Percentiles rank a stretch among this genome's conserved stretches.
Evolutionary conservation across 2,888 invertebrate species (phyloP).

Genomic region (Mythimna pallens): DNA sequence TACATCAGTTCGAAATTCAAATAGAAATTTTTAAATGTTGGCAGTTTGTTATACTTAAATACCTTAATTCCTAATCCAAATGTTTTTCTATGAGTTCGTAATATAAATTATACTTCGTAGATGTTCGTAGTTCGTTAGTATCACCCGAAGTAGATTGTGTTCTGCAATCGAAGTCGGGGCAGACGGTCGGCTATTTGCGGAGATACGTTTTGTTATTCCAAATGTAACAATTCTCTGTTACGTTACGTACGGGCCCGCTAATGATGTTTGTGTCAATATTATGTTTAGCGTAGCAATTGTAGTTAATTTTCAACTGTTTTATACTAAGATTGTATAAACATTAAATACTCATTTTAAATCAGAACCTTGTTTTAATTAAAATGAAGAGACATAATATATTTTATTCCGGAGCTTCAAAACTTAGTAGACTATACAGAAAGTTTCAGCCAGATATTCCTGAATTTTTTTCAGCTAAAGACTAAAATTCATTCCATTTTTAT

Average conservation of each 20-base stretch:
- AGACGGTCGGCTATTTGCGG: constrained; percentile 79
- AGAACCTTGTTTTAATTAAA: background rate
- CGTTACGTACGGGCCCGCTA: constrained; percentile 64
- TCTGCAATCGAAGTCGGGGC: constrained; percentile 72
- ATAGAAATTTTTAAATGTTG: background rate
- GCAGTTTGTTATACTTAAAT: no score
- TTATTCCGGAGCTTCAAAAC: background rate
- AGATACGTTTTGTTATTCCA: constrained; percentile 79
- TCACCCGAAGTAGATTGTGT: constrained; percentile 60
- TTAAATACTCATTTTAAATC: background rate
- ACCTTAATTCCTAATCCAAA: constrained; percentile 17
- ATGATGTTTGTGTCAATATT: constrained; percentile 60
- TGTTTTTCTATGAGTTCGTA: constrained; percentile 2
- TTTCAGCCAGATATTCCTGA: no score
- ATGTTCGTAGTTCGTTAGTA: constrained; percentile 42
- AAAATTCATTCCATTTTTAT: background rate
- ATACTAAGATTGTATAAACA: background rate
- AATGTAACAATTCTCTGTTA: constrained; percentile 77
- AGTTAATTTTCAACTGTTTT: no score
- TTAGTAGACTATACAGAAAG: no score
- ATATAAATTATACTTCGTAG: constrained; percentile 30
- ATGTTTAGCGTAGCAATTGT: no score
- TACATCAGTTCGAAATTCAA: background rate
- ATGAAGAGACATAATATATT: background rate
- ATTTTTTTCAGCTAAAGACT: no score